Base-by-base conservation (phyloP, 1,140 invertebrate species). In the Euglossa dilemma region DNA sequence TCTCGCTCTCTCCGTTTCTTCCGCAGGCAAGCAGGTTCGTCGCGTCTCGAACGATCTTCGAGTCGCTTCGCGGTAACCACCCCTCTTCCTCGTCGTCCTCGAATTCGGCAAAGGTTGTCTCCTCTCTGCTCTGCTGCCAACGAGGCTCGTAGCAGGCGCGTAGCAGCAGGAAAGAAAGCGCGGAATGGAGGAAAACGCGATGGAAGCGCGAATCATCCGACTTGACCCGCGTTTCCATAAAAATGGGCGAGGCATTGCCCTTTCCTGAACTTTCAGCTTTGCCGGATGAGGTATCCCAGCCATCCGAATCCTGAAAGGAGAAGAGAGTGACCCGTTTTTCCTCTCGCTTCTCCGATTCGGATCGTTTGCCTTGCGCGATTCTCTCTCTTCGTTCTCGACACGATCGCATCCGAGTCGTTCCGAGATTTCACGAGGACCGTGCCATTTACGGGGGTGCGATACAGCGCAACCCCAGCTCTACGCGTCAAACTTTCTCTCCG, bases 231-330 rank as follows among this genome's bases (percentile, higher is more conserved):
- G 77, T 59, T 86, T 83, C 66, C 72, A 86, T 89, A 90, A 92
- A 92, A 92, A 87, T 92, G 91, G 92, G 90, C 87, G 91, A 92
- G 91, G 92, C 91, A 89, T 90, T 92, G 91, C 87, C 90, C 91
- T 91, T 89, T 81, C 85, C 80, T 91, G 90, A 93, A 93, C 91
- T 92, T 91, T 89, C 61, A 88, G 90, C 88, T 92, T 92, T 91
- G 87, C 87, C 86, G 92, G 87, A 92, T 92, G 89, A 86, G 84
- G 79, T 89, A 89, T 91, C 85, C 86, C 84, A 87, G 87, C 87
- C 78, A 80, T 83, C 86, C 89, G 89, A 92, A 92, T 91, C 88
- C 90, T 90, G 83, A 87, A 89, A 87, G 85, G 74, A 90, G 89
- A 79, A 79, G 85, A 91, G 90, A 85, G 84, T 93, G 92, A 93